Conservation (phyloP, 2,113 vertebrate species). For the Alouatta palliata region DNA sequence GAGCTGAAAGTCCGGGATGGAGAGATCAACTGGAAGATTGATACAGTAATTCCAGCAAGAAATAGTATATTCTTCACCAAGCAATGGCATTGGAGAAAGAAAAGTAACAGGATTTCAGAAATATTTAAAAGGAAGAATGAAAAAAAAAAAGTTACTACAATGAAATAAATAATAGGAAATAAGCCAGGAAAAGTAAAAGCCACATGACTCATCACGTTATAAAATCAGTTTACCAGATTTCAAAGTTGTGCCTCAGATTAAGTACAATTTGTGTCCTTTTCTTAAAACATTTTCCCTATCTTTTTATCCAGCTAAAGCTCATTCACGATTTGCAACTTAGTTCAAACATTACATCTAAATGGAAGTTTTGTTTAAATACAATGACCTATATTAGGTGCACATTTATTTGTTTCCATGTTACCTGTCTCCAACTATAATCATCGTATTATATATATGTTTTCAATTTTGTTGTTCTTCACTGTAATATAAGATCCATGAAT, state of each 20-base stretch:
- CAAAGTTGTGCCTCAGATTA: not conserved
- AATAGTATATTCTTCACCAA: not conserved
- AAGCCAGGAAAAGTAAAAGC: not conserved
- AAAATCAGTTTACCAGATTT: not conserved
- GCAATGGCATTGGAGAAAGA: not conserved
- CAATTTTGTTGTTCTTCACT: not conserved
- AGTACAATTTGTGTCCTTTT: not conserved
- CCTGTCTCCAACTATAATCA: not conserved
- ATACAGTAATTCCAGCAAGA: not conserved
- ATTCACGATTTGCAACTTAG: not conserved
- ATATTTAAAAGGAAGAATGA: not conserved
- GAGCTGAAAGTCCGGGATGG: not conserved
- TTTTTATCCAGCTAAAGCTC: not conserved
- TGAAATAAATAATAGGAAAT: not conserved
- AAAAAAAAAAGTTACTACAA: not conserved
- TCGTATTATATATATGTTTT: not conserved
- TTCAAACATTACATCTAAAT: not conserved
- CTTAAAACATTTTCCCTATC: not conserved
- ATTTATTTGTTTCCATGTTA: not conserved
- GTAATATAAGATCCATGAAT: not conserved
- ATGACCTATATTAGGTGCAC: not conserved
- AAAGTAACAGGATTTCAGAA: not conserved
- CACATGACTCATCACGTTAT: fast-evolving
- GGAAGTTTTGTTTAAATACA: not conserved
- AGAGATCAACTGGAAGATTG: not conserved